Conservation (phyloP, 2,797 vertebrate genomes). For the Dendrocincla tyrannina region DNA sequence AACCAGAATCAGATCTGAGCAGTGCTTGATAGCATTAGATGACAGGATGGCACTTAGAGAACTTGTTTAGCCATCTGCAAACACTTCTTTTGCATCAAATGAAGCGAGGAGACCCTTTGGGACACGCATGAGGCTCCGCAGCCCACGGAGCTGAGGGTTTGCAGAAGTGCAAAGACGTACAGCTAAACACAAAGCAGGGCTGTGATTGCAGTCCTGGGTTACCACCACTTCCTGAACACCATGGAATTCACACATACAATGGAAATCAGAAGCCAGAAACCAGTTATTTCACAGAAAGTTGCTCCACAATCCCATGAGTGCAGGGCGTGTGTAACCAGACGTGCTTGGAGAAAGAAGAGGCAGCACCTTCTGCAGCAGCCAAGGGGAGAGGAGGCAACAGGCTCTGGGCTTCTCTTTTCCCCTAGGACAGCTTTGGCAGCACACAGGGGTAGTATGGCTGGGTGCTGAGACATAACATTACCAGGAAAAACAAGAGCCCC, state of each 20-base stretch:
- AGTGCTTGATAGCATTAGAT: not conserved
- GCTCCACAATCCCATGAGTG: not conserved
- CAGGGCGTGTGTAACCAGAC: not conserved
- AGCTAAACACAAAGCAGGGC: not conserved
- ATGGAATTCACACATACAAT: constrained; percentile 2
- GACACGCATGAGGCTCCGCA: not conserved
- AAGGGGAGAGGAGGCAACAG: not conserved
- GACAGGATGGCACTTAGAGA: not conserved
- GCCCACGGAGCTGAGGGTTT: not conserved
- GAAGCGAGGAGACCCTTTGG: not conserved
- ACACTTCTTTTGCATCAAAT: not conserved
- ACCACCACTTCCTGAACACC: constrained; percentile 50
- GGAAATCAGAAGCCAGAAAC: constrained; percentile 42
- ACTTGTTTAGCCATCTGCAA: not conserved
- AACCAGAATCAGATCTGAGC: not conserved
- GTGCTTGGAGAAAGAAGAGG: not conserved
- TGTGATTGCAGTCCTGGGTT: constrained; percentile 30
- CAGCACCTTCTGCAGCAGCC: not conserved
- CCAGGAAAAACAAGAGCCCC: not conserved
- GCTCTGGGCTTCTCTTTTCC: not conserved
- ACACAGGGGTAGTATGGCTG: not conserved
- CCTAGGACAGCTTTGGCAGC: not conserved
- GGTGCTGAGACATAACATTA: not conserved
- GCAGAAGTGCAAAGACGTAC: not conserved
- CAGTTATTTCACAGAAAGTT: constrained; percentile 6